Base-by-base conservation (phyloP, 2,113 vertebrate genomes). In the Anolis carolinensis region DNA sequence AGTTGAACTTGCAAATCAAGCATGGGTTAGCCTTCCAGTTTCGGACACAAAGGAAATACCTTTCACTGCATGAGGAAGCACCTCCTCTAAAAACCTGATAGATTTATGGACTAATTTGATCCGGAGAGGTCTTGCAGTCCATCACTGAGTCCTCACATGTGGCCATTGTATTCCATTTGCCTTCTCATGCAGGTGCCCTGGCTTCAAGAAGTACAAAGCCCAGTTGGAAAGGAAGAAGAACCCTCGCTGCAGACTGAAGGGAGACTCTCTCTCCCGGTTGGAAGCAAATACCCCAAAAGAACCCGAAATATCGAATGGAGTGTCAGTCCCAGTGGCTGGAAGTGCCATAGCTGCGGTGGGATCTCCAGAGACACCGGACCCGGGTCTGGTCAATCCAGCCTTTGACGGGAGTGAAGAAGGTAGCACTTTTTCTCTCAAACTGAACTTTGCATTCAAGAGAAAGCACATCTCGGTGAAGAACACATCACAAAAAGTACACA, bases 341-440 rank as follows among this genome's bases (percentile, higher is more conserved):
- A 94, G 92, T 44, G 95, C 94, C 13, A 65, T 87, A 79, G 93
- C 94, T 65, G 94, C 94, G 2, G 92, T 91, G 62, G 92, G 92
- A 5, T 93, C 93, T 0, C 91, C 95, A 4, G 93, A 93, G 52
- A 92, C 91, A 78, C 94, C 96, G 1, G 97, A 98, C 85, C 97
- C 98, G 11, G 98, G 98, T 1, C 89, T 98, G 85, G 96, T 98
- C 70, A 98, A 98, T 91, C 98, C 97, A 77, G 97, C 98, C 68
- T 98, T 97, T 91, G 98, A 98, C 91, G 98, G 98, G 95, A 95
- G 95, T 75, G 98, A 98, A 88, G 98, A 98, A 82, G 98, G 98
- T 98, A 84, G 92, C 82, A 50, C 82, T 83, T 86, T 16, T 71
- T 34, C 2, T 30, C 71, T 74, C 81, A 27, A 23, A 6, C 25